Evolutionary conservation across 2,888 invertebrate species (phyloP).

Genomic region (Drosophila formosana): DNA sequence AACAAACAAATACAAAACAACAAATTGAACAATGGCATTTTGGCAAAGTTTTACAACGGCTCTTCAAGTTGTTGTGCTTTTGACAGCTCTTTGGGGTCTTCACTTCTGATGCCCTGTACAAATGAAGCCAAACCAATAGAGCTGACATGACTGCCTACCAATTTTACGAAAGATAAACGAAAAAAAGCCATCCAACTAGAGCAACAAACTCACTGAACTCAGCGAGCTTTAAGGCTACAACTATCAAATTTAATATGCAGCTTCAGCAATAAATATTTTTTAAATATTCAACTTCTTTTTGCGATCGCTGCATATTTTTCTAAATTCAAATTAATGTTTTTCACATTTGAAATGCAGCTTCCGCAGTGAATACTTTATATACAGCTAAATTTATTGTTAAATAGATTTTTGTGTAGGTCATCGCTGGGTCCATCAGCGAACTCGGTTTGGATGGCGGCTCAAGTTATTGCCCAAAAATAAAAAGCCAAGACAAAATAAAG

Average conservation of each 20-base stretch:
- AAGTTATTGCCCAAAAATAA: constrained; percentile 59
- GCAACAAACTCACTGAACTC: not conserved
- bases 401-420: not conserved
- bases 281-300: not conserved
- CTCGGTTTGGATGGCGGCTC: not conserved
- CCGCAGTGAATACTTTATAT: too few species aligned
- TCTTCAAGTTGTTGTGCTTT: constrained; percentile 44
- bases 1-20: constrained; percentile 27
- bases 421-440: not conserved
- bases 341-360: too few species aligned
- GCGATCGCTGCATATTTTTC: not conserved
- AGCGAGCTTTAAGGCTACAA: not conserved
- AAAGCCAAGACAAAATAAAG: constrained; percentile 28
- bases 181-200: not conserved
- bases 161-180: too few species aligned
- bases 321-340: too few species aligned
- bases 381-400: too few species aligned
- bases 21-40: constrained; percentile 60
- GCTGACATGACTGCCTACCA: too few species aligned
- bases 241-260: not conserved
- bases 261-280: not conserved
- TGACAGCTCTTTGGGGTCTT: constrained; percentile 44
- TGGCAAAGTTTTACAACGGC: constrained; percentile 57
- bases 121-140: not conserved
- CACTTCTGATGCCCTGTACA: constrained; percentile 16